phyloP scores from a whole-genome alignment of 2,113 vertebrate genomes.

The Cololabis saira region DNA sequence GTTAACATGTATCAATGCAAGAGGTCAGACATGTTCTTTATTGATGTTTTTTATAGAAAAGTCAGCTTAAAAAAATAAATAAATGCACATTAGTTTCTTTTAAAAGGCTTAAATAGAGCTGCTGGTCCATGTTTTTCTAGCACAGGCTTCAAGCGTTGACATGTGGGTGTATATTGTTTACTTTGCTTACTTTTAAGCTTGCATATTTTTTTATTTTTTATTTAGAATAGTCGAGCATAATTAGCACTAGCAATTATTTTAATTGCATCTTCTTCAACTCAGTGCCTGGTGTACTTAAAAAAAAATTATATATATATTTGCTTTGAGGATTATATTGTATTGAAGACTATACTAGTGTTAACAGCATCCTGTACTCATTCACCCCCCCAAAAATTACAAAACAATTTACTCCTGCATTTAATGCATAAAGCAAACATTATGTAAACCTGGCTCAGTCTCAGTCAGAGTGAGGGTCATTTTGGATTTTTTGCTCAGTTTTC shows the following conservation, averaged over 20 bases:
- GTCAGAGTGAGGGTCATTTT: slow-evolving; percentile 21
- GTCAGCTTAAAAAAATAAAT: slow-evolving; percentile 42
- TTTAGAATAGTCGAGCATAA: slow-evolving; percentile 41
- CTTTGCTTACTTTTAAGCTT: slow-evolving; percentile 49
- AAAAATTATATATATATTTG: slow-evolving; percentile 13
- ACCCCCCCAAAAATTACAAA: slow-evolving; percentile 2
- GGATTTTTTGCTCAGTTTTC: slow-evolving; percentile 16
- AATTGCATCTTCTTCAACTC: slow-evolving; percentile 28
- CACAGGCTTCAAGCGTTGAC: slow-evolving; percentile 29
- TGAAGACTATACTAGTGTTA: slow-evolving; percentile 47
- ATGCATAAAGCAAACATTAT: slow-evolving; percentile 19
- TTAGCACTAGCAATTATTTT: slow-evolving; percentile 29
- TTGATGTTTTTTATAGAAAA: slow-evolving; percentile 34
- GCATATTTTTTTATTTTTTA: slow-evolving; percentile 48
- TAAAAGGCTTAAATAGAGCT: slow-evolving; percentile 34
- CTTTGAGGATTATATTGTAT: slow-evolving; percentile 62
- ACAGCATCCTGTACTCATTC: slow-evolving; percentile 5
- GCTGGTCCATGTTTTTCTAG: slow-evolving; percentile 49
- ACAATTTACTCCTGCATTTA: slow-evolving; percentile 6
- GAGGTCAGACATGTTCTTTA: slow-evolving; percentile 25
- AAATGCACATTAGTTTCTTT: slow-evolving; percentile 45
- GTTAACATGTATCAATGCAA: slow-evolving; percentile 48
- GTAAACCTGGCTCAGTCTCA: slow-evolving; percentile 8
- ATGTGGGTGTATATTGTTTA: slow-evolving; percentile 68
- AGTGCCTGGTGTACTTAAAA: slow-evolving; percentile 40